Evolutionary conservation across 2,888 invertebrate species (phyloP).

Genomic region (Noctua janthe): DNA sequence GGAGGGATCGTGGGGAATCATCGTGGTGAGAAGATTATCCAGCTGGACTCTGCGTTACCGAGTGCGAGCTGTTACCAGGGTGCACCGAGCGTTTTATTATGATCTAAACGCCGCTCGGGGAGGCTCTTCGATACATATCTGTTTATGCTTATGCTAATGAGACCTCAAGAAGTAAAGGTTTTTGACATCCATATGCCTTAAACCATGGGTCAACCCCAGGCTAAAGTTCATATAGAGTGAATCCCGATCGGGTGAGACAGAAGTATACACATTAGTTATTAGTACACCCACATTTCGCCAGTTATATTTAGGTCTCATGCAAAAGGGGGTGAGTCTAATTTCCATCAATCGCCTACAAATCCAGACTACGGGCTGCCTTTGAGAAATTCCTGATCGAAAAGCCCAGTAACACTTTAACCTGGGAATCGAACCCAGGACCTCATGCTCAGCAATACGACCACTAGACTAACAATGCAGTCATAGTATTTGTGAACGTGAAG

Average conservation of each 20-base stretch:
- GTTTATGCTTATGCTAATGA: not conserved
- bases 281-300: not conserved
- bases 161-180: not conserved
- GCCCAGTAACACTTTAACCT: not conserved
- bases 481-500: too few relatives aligned
- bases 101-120: too few relatives aligned
- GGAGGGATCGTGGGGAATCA: too few relatives aligned
- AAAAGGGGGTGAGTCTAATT: not conserved
- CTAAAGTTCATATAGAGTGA: not conserved
- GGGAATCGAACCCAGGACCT: not conserved
- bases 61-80: too few relatives aligned
- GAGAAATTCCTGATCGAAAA: not conserved
- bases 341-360: not conserved
- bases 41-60: too few relatives aligned
- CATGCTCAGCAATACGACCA: rapidly evolving
- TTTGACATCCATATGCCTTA: not conserved
- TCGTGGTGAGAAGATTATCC: too few relatives aligned
- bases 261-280: not conserved
- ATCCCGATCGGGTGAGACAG: not conserved
- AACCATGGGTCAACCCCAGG: not conserved
- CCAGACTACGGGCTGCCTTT: not conserved
- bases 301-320: not conserved
- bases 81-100: too few relatives aligned
- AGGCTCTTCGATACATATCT: not conserved
- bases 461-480: not conserved